A percentile compares a stretch with the other conserved stretches of the same genome.
phyloP scores from a whole-genome alignment of 1,140 invertebrate genomes.

The Drosophila nasuta region DNA sequence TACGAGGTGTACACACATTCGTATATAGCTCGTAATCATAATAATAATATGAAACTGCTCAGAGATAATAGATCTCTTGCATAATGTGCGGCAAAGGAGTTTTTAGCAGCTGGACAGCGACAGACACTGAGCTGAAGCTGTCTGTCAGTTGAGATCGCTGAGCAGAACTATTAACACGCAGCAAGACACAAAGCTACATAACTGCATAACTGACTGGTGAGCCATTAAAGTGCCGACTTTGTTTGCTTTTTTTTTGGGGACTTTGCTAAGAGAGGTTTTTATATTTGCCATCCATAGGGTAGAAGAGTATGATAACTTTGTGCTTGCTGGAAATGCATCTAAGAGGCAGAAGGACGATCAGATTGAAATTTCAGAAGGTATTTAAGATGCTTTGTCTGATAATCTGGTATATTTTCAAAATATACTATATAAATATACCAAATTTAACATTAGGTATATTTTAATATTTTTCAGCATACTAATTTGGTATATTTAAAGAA shows the following conservation, averaged over 20 bases:
- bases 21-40: too few relatives aligned
- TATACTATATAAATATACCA: too few relatives aligned
- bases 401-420: too few relatives aligned
- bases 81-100: neutral
- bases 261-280: neutral
- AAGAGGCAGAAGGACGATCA: too few relatives aligned
- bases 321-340: too few relatives aligned
- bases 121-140: neutral
- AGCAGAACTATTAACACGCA: slow-evolving; percentile 18
- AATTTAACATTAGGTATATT: too few relatives aligned
- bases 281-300: neutral
- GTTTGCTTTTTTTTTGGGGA: slow-evolving; percentile 6
- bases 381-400: too few relatives aligned
- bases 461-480: too few relatives aligned
- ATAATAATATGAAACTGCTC: neutral
- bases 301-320: too few relatives aligned
- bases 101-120: neutral
- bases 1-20: neutral
- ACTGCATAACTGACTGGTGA: slow-evolving; percentile 1
- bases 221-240: slow-evolving; percentile 22
- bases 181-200: neutral
- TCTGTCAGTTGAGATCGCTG: too few relatives aligned
- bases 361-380: too few relatives aligned
- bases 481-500: too few relatives aligned
- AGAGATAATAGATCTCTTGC: neutral